A percentile compares a stretch with the other conserved stretches of the same genome.
Conservation (phyloP, 2,888 invertebrate genomes). For the Chymomyza procnemis region DNA sequence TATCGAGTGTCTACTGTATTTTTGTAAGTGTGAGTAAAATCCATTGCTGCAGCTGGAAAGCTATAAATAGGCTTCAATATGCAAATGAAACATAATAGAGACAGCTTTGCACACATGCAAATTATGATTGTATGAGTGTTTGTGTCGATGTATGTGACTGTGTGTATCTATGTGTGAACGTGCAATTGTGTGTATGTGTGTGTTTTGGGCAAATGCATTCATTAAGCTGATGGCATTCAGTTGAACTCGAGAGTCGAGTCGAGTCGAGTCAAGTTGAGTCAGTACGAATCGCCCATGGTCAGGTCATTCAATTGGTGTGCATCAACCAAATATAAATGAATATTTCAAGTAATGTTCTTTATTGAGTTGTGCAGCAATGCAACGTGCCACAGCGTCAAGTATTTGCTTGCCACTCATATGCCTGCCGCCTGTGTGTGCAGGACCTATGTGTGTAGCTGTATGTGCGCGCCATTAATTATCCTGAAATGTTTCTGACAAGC, state of each 20-base stretch:
- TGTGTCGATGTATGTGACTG: not conserved
- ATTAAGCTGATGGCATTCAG: slow-evolving; percentile 7
- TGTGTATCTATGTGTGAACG: not conserved
- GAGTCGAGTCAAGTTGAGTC: not conserved
- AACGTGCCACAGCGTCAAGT: not conserved
- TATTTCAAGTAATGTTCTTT: slow-evolving; percentile 39
- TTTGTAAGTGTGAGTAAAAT: not conserved
- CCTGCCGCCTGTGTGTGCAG: not conserved
- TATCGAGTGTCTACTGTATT: not conserved
- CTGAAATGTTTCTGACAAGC: slow-evolving; percentile 39
- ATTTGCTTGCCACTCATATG: not conserved
- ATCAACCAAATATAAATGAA: slow-evolving; percentile 38
- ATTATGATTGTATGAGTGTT: not conserved
- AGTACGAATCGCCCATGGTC: slow-evolving; percentile 2
- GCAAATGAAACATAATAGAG: slow-evolving; percentile 45
- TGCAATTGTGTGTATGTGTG: slow-evolving; percentile 30
- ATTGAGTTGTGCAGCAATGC: slow-evolving; percentile 9
- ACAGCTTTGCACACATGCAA: not conserved
- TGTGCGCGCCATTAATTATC: slow-evolving; percentile 39
- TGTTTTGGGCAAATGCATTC: slow-evolving; percentile 41
- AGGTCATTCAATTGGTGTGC: slow-evolving; percentile 18
- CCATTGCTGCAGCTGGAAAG: not conserved
- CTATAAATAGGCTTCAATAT: slow-evolving; percentile 48
- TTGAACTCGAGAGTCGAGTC: not conserved
- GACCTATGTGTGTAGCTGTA: not conserved